Evolutionary conservation across 1,140 invertebrate genomes (phyloP), one percentile per base, ranked within the genome.

Genomic region (Lepidotrigona ventralis): DNA sequence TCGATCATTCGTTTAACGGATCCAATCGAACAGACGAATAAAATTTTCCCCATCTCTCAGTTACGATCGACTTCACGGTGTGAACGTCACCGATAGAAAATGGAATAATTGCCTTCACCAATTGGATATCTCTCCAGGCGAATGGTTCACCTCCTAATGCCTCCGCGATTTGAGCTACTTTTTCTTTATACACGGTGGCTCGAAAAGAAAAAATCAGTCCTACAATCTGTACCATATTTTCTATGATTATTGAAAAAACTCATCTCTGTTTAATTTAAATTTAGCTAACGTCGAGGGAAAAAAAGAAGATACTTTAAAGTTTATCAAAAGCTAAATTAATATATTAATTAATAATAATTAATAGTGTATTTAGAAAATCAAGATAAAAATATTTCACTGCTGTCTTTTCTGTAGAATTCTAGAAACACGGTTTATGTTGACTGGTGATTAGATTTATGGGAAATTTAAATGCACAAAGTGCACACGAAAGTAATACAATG

Each of bases 1-100:
- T 80, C 64, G 8, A 73, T 73, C 64, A 64, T 19, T 15, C 54
- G 26, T 74, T 80, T 54, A 54, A 80, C 39, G n/a, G 12, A 1
- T 2, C 21, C 2, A 2, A 17, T 19, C 11, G n/a, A 2, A 51
- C 56, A n/a, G 1, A 56, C n/a, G 46, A 69, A 56, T 33, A 33
- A n/a, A 39, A 23, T 54, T 68, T n/a, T 23, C 60, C 56, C 51
- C 2, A n/a, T 19, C 21, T 39, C 15, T 46, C 39, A 26, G 46
- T 76, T 60, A 63, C 39, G 51, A 69, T 29, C 39, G 39, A 39
- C n/a, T 60, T 75, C 54, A 70, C 63, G 26, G 63, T 56, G 15
- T 19, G 11, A 21, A 4, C 69, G 56, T 63, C 79, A n/a, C 56
- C 56, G 19, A 73, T 64, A 11, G 58, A 54, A 54, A 63, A 81